Evolutionary conservation across 2,797 vertebrate species (phyloP), one percentile per base, ranked within the genome.

Genomic region (Ambastaia sidthimunki): DNA sequence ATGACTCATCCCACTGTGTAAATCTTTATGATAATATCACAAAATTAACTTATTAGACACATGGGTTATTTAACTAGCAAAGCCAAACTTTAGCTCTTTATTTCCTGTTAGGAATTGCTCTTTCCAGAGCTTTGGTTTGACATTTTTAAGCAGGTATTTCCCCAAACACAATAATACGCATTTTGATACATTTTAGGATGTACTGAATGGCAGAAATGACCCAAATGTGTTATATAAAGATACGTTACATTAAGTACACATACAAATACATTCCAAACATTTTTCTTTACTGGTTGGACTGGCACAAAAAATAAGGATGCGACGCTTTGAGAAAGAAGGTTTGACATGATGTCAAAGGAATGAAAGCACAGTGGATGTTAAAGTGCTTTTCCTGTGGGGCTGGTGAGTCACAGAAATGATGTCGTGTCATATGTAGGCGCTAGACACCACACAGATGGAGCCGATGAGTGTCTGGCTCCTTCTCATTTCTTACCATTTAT

Each of bases 381-480:
- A 79, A 82, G 74, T 80, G 83, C 71, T 76, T 85, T 83, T 86
- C 74, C 82, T 80, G 69, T 48, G 65, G 72, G 82, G 82, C 68
- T 67, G 71, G 65, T 85, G 80, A 85, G 68, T 82, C 80, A 86
- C 34, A 50, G 77, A 78, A 60, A 65, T 70, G 79, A 85, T 69
- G 74, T 19, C 71, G 82, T 83, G 82, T 82, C 80, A 80, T 77
- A 76, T 74, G 59, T 65, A 84, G 81, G 85, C 23, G 82, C 77
- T 73, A 86, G 85, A 86, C 85, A 31, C 65, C 71, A 84, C 85
- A 74, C 85, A 86, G 85, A 86, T 86, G 85, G 85, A 84, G 80
- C 34, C 19, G 57, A 83, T 84, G 82, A 83, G 82, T 63, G 82
- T 80, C 73, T 80, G 11, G 47, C 47, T 77, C 72, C 60, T 66